Base-by-base conservation (phyloP, 2,113 vertebrate genomes). In the Esox niger region DNA sequence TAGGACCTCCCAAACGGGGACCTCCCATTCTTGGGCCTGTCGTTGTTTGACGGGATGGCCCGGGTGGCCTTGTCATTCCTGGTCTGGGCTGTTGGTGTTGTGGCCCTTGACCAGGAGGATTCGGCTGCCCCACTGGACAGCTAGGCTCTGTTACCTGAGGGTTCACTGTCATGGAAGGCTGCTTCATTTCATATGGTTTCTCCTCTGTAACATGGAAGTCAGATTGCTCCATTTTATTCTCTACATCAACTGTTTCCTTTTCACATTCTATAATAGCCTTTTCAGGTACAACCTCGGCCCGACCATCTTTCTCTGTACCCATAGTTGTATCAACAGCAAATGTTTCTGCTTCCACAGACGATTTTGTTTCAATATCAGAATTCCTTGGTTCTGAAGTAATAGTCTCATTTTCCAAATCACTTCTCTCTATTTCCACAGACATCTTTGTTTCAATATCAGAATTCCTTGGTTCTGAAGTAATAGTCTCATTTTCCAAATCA, bases 31-130 rank as follows among this genome's bases (percentile, higher is more conserved):
- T 75, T 47, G 64, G 64, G 43, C 68, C 88, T 71, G 78, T 83
- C 23, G 46, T 62, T 25, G 20, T 57, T 62, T 70, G 73, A 21
- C 74, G 71, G 10, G 65, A 30, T 35, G 57, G 62, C 23, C 65
- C 61, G 57, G 10, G 58, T 32, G 65, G 64, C 31, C 35, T 5
- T 62, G 54, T 2, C n/a, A 79, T 31, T 57, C 65, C 75, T 76
- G 76, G 75, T 46, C 27, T 78, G 2, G 70, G 73, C 7, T 82
- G 82, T 63, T 75, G 76, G 26, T 83, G 68, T 26, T 67, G 62
- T 66, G 61, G 58, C 21, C 26, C 8, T 6, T 43, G 58, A 66
- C 30, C 26, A 76, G 0, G n/a, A 60, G 32, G 2, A 20, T 25
- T 11, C n/a, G 23, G 57, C 29, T 49, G 59, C 15, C 68, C 63